Percentiles rank a stretch among this genome's conserved stretches.
Conservation (phyloP, 2,888 invertebrate species). For the Eupithecia tripunctaria region DNA sequence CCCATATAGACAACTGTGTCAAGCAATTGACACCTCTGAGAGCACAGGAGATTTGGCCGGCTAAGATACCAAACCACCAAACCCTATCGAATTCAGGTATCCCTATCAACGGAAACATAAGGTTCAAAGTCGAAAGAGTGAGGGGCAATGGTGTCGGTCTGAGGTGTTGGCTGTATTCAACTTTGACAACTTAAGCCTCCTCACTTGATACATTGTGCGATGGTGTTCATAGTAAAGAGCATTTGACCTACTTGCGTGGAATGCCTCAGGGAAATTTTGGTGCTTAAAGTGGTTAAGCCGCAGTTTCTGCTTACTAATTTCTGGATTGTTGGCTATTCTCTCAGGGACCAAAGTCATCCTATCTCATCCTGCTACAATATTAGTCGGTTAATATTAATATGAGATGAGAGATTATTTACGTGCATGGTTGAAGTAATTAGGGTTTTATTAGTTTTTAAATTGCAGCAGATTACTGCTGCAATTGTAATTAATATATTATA, state of each 20-base stretch:
- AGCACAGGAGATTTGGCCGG: constrained; percentile 58
- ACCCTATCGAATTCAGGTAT: neutral
- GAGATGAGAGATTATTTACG: neutral
- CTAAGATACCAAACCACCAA: constrained; percentile 43
- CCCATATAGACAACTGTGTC: constrained; percentile 55
- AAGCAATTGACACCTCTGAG: constrained; percentile 65
- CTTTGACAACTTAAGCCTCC: constrained; percentile 60
- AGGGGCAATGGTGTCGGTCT: constrained; percentile 14
- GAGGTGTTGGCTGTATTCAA: constrained; percentile 56
- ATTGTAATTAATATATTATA: too few relatives aligned
- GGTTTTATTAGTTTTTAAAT: neutral
- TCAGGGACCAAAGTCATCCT: constrained; percentile 18
- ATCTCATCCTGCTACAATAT: constrained; percentile 13
- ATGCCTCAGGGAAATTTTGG: constrained; percentile 57
- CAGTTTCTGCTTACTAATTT: constrained; percentile 47
- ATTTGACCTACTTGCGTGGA: constrained; percentile 55
- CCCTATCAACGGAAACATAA: constrained; percentile 27
- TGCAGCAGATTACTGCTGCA: neutral
- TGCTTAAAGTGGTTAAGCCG: constrained; percentile 44
- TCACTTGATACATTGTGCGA: constrained; percentile 56
- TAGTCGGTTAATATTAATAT: constrained; percentile 6
- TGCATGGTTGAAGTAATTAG: neutral
- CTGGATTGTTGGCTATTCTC: constrained; percentile 43
- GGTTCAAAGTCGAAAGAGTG: constrained; percentile 28
- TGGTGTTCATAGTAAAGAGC: constrained; percentile 49